Evolutionary conservation across 2,888 invertebrate genomes (phyloP), one percentile per base, ranked within the genome.

Genomic region (Tuberolachnus salignus): DNA sequence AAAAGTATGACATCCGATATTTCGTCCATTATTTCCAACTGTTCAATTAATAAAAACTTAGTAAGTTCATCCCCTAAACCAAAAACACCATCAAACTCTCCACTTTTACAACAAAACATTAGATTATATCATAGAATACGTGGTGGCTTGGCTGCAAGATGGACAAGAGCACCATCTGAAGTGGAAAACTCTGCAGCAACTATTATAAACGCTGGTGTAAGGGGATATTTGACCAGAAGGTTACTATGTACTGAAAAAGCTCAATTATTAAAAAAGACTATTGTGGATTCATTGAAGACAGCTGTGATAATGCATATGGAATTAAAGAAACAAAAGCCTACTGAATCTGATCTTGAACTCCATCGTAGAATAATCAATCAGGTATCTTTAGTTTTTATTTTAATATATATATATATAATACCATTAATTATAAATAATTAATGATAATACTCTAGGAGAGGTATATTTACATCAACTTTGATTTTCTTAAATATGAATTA

Each of bases 181-280:
- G 83, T 84, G 4, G 80, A 87, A 87, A 84, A 86, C 81, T 84
- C 85, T 83, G 93, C 93, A 4, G 92, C 91, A 19, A 88, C 89
- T 34, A 86, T 87, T 82, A 90, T 94, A 81, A 90, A 90, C 82
- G 92, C 93, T 11, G 87, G 87, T 83, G 89, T 88, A 34, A 91
- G 90, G 83, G 96, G 97, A 0, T 95, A 90, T 85, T 87, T 97
- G 75, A 91, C 92, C 26, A 89, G 97, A 69, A 89, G 95, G 61
- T 87, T 97, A 73, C 89, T 96, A 87, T 89, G 88, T 83, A 94
- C 95, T 0, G 92, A 92, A 83, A 91, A 92, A 83, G 92, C 96
- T 16, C 92, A 92, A 85, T 88, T 88, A 80, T 88, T 94, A 21
- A 93, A 94, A 83, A 90, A 91, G 86, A 93, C 92, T 4, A 92